Percentiles rank a stretch among this genome's conserved stretches.
phyloP scores from a whole-genome alignment of 2,888 invertebrate species.

The Eristalinus sepulchralis region DNA sequence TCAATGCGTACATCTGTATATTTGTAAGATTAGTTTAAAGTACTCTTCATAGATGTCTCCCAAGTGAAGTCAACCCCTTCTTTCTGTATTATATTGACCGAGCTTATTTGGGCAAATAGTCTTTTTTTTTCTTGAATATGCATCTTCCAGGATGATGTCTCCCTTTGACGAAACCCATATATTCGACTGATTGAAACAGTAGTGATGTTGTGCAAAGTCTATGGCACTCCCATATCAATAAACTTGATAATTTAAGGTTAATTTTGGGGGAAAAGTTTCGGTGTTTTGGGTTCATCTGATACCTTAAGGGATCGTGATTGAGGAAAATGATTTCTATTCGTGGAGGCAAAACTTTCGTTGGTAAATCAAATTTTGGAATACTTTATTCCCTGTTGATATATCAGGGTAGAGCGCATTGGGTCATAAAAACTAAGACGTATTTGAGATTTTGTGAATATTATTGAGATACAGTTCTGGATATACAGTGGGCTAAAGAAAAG shows the following conservation, averaged over 20 bases:
- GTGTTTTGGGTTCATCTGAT: neutral
- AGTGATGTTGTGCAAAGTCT: neutral
- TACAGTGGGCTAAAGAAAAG: too few relatives aligned
- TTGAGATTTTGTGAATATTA: neutral
- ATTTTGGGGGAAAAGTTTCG: constrained; percentile 2
- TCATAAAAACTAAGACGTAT: neutral
- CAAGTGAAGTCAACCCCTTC: neutral
- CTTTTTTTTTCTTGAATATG: neutral
- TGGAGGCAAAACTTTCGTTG: neutral
- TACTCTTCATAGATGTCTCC: neutral
- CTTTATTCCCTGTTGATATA: neutral
- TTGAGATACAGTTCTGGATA: too few relatives aligned
- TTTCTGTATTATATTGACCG: neutral
- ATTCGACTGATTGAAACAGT: neutral
- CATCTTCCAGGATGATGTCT: neutral
- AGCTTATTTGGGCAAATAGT: neutral
- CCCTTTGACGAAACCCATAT: neutral
- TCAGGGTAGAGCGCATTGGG: neutral
- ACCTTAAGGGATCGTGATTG: neutral
- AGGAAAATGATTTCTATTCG: neutral
- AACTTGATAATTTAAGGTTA: constrained; percentile 12
- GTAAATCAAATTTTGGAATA: constrained; percentile 1
- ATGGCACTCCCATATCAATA: neutral
- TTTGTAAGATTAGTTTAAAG: neutral
- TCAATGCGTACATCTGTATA: neutral